Base-by-base conservation (phyloP, 2,797 vertebrate genomes). In the Malurus leucopterus region DNA sequence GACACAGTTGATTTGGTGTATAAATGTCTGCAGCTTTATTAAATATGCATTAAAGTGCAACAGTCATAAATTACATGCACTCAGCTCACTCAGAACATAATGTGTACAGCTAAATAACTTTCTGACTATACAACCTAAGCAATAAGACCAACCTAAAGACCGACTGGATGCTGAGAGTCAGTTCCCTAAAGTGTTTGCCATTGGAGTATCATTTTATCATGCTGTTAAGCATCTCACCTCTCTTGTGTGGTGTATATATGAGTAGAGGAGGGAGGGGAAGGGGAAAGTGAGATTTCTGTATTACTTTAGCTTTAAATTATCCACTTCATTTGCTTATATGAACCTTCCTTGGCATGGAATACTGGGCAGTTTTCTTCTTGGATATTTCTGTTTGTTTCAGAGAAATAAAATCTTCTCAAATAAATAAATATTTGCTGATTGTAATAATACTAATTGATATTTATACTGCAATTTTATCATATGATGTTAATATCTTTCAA, bases 1-100 rank as follows among this genome's bases (percentile, higher is more conserved):
- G 96, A 96, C 96, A 95, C 95, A 94, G 91, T 96, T 96, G 96
- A 96, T 96, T 95, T 95, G 96, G 93, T 95, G 86, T 95, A 95
- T 95, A 94, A 92, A 96, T 95, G 95, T 95, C 96, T 95, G 90
- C 78, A 82, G 96, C 93, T 94, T 96, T 96, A 96, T 97, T 96
- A 96, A 97, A 96, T 95, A 97, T 96, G 94, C 96, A 96, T 96
- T 96, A 95, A 96, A 96, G 92, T 94, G 93, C 88, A 95, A 94
- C 92, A 90, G 81, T 96, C 96, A 95, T 97, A 96, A 96, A 96
- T 95, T 96, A 95, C 92, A 91, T 83, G 94, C 75, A 93, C 94
- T 96, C 68, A 80, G 80, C 91, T 94, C 91, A 93, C 96, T 96
- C 93, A 27, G 84, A 94, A 93, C 78, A 93, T 95, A 95, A 96